phyloP scores from a whole-genome alignment of 2,113 vertebrate genomes.

The Cyphomyrus plagiostoma region DNA sequence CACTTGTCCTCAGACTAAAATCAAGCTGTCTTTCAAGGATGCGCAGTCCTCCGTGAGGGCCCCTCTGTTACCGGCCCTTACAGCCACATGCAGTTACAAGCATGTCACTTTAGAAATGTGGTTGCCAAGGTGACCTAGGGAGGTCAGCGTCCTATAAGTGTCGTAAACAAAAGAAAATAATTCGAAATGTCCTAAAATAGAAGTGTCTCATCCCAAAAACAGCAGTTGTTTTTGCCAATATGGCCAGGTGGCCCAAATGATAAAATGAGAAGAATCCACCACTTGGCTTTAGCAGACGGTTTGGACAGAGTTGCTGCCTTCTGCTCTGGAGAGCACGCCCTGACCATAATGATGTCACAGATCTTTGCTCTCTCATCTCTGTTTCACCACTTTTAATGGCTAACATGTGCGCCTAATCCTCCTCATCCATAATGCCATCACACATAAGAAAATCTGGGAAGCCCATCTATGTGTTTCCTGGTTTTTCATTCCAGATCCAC shows the following conservation, averaged over 20 bases:
- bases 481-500: slow-evolving; percentile 71
- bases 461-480: slow-evolving; percentile 22
- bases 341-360: slow-evolving; percentile 42
- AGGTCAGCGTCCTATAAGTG: slow-evolving; percentile 53
- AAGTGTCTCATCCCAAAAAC: slow-evolving; percentile 79
- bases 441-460: background rate
- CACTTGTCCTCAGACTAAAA: background rate
- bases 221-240: slow-evolving; percentile 91
- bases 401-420: background rate
- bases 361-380: slow-evolving; percentile 35
- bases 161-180: slow-evolving; percentile 63
- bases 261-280: slow-evolving; percentile 29
- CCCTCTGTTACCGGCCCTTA: slow-evolving; percentile 45
- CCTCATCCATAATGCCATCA: background rate
- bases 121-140: slow-evolving; percentile 46
- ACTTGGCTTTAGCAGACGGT: slow-evolving; percentile 25
- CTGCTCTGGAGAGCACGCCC: slow-evolving; percentile 15
- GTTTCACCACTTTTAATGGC: slow-evolving; percentile 40
- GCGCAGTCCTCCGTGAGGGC: slow-evolving; percentile 18
- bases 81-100: slow-evolving; percentile 58
- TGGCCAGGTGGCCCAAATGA: slow-evolving; percentile 82
- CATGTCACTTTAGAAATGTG: slow-evolving; percentile 52
- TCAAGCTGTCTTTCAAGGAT: background rate
- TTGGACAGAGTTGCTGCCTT: slow-evolving; percentile 41
- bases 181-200: slow-evolving; percentile 76